Evolutionary conservation across 2,797 vertebrate genomes (phyloP).

Genomic region (Falco cherrug): DNA sequence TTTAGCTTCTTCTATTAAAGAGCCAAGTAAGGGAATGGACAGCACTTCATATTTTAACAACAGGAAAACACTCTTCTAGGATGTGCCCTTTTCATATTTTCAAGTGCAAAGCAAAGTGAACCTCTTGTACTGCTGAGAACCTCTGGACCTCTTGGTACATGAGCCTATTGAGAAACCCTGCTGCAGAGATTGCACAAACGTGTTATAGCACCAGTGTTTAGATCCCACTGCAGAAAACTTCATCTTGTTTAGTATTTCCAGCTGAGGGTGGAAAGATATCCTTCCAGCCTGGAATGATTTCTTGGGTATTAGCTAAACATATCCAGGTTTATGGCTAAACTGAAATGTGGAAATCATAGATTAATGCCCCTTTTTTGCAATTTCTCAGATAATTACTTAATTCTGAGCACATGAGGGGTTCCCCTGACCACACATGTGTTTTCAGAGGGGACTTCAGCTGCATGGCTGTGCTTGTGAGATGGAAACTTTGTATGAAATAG

Average conservation of each 20-base stretch:
- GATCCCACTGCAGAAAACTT: neutral
- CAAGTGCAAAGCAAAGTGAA: neutral
- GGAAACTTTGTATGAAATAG: neutral
- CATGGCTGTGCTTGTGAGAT: neutral
- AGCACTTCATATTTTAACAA: neutral
- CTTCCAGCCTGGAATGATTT: neutral
- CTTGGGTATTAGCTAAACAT: neutral
- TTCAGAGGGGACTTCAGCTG: neutral
- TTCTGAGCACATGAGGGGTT: neutral
- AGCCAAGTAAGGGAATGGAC: neutral
- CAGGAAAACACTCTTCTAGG: neutral
- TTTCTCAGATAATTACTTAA: neutral
- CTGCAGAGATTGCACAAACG: neutral
- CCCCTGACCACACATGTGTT: accelerated
- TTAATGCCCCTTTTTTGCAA: neutral
- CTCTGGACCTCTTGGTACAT: neutral
- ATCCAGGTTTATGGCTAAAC: neutral
- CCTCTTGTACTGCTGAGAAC: neutral
- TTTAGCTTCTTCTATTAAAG: neutral
- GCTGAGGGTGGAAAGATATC: neutral
- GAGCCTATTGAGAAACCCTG: neutral
- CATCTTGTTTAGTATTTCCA: neutral
- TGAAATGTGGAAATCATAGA: neutral
- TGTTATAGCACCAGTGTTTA: neutral
- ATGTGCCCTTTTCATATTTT: neutral